Conservation (phyloP, 2,797 vertebrate genomes). For the Melanotaenia trifasciata region DNA sequence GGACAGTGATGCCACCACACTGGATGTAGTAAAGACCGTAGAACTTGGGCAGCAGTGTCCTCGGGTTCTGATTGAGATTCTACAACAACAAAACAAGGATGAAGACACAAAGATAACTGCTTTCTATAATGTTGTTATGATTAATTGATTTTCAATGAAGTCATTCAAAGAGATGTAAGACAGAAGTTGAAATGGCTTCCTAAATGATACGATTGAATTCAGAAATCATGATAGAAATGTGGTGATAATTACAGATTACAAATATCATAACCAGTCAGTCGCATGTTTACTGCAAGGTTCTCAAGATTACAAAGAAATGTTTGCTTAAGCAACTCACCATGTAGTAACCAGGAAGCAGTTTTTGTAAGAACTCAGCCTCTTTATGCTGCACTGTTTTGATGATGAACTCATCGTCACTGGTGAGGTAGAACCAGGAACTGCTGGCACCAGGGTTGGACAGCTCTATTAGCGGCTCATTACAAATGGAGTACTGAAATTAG, state of each 20-base stretch:
- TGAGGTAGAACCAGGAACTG: slow-evolving; percentile 97
- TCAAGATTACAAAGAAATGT: background rate
- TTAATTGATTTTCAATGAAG: background rate
- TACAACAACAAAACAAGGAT: slow-evolving; percentile 53
- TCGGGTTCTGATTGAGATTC: slow-evolving; percentile 98
- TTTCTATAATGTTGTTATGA: background rate
- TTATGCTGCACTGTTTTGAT: slow-evolving; percentile 98
- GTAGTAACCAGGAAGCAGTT: slow-evolving; percentile 96
- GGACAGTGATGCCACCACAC: slow-evolving; percentile 88
- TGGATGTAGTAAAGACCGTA: slow-evolving; percentile 98
- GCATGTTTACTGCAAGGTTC: background rate
- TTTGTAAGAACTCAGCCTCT: slow-evolving; percentile 97
- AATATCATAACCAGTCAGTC: background rate
- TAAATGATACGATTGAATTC: background rate
- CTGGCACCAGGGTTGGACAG: slow-evolving; percentile 95
- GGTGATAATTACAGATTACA: background rate
- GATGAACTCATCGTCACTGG: slow-evolving; percentile 97
- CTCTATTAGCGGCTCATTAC: slow-evolving; percentile 94
- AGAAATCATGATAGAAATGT: background rate
- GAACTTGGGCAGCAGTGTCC: slow-evolving; percentile 96
- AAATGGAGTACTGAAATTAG: slow-evolving; percentile 90
- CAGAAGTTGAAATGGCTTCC: background rate
- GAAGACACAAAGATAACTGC: background rate
- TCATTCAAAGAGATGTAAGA: background rate
- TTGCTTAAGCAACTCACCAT: slow-evolving; percentile 85